Conservation (phyloP, 2,797 vertebrate genomes). For the Falco naumanni region DNA sequence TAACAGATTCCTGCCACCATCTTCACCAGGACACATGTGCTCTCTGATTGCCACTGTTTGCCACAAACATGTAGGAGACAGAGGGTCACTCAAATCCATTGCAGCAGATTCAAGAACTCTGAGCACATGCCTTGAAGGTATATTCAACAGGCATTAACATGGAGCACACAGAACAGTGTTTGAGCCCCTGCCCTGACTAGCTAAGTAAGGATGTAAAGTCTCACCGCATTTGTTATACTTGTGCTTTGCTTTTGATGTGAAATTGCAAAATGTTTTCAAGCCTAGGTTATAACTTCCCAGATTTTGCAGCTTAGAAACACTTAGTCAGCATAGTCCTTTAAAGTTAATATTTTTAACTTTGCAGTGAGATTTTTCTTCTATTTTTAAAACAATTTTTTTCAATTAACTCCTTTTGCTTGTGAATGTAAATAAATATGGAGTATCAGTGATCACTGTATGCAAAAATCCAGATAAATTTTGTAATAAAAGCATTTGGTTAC, state of each 20-base stretch:
- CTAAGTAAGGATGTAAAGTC: neutral
- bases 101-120: neutral
- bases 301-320: neutral
- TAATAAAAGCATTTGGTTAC: neutral
- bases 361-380: neutral
- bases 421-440: neutral
- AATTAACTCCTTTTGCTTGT: neutral
- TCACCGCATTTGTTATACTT: neutral
- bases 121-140: neutral
- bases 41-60: neutral
- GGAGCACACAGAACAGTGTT: neutral
- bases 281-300: neutral
- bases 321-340: neutral
- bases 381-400: neutral
- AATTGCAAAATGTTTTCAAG: neutral
- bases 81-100: neutral
- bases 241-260: neutral
- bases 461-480: neutral
- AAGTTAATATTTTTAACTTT: neutral
- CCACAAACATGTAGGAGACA: neutral
- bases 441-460: neutral
- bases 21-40: rapidly evolving
- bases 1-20: neutral
- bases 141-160: neutral
- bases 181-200: neutral